A percentile compares a stretch with the other conserved stretches of the same genome.
These are phyloP conservation scores for Phalacrocorax carbo DNA, from an alignment of 2,113 vertebrate species.

Conservation along the genomic window DNA sequence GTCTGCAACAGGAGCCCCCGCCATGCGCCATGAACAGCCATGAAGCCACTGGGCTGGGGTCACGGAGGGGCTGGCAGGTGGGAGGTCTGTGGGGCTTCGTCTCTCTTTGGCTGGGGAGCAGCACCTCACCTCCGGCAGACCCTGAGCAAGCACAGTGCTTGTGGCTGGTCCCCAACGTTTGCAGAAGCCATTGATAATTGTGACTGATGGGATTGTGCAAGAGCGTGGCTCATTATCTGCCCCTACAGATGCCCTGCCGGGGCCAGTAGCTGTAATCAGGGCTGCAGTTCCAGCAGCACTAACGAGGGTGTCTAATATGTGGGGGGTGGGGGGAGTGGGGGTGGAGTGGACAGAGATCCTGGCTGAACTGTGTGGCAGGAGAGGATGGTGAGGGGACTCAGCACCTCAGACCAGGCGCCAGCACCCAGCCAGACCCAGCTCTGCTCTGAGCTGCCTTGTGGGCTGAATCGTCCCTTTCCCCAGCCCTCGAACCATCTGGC, in stretches of 20 bases:
- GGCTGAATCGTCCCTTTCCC: rapidly evolving
- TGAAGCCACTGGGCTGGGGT: neutral
- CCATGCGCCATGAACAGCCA: too few relatives aligned
- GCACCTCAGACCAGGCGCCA: too few relatives aligned
- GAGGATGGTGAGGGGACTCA: neutral
- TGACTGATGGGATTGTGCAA: rapidly evolving
- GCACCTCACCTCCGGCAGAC: neutral
- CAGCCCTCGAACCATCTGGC: neutral
- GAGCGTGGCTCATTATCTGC: rapidly evolving
- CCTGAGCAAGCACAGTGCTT: neutral
- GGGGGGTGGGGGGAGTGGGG: too few relatives aligned
- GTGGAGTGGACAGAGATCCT: neutral
- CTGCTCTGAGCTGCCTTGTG: neutral
- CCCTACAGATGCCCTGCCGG: too few relatives aligned
- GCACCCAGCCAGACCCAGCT: too few relatives aligned
- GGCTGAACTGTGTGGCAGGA: rapidly evolving
- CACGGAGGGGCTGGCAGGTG: rapidly evolving
- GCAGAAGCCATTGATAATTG: neutral
- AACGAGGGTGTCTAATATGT: neutral
- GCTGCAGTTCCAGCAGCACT: neutral
- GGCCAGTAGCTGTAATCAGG: neutral
- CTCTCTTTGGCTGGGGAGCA: neutral
- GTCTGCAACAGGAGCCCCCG: neutral
- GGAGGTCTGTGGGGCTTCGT: neutral
- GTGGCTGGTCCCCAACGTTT: rapidly evolving